Percentiles rank a stretch among this genome's conserved stretches.
These are phyloP conservation scores for Plecotus auritus DNA, from an alignment of 2,113 vertebrate species.

Conservation along the genomic window DNA sequence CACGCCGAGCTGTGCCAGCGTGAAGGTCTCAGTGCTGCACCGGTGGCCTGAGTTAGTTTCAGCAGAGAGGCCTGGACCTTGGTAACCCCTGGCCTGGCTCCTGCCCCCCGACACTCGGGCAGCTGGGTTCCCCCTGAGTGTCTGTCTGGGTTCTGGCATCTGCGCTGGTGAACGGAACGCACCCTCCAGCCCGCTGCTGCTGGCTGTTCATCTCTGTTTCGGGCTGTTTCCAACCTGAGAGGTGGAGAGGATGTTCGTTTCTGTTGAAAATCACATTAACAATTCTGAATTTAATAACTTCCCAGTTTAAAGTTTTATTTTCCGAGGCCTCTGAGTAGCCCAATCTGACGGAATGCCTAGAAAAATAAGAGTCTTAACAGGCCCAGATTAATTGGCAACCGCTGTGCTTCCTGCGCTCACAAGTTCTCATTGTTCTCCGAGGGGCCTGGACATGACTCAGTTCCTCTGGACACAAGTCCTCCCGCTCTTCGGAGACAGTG, in stretches of 20 bases:
- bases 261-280: not conserved
- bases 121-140: not conserved
- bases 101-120: not conserved
- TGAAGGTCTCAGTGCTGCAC: accelerated
- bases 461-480: not conserved
- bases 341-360: not conserved
- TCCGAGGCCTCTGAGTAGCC: not conserved
- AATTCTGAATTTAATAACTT: not conserved
- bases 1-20: accelerated
- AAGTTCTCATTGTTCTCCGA: not conserved
- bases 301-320: not conserved
- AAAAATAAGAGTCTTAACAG: not conserved
- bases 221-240: not conserved
- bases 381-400: not conserved
- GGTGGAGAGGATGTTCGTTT: not conserved
- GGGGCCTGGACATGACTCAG: not conserved
- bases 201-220: not conserved
- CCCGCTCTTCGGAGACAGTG: not conserved
- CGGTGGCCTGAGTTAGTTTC: too few relatives aligned
- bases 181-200: not conserved
- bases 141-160: not conserved
- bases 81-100: not conserved
- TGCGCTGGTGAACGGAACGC: accelerated
- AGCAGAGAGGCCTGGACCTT: not conserved
- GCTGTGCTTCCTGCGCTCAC: not conserved